Evolutionary conservation across 2,797 vertebrate genomes (phyloP), one percentile per base, ranked within the genome.

Genomic region (Malurus leucopterus): DNA sequence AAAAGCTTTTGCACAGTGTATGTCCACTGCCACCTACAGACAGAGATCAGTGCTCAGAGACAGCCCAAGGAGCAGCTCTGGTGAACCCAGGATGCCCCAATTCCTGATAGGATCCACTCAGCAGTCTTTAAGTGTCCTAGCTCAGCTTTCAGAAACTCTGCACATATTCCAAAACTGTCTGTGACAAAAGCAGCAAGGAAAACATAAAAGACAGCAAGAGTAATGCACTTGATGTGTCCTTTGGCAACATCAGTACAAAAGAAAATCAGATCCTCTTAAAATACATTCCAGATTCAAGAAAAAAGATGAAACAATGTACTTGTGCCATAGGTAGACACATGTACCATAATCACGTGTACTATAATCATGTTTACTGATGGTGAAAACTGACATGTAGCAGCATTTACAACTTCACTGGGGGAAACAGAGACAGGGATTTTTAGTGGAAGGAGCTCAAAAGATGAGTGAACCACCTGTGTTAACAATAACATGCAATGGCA

Each of bases 1-100:
- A 49, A 32, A 24, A 2, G 38, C 22, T 8, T 44, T 10, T 46
- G 40, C 86, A 70, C 0, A 38, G 86, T 8, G 86, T 70, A 75
- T 40, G 67, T 44, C 68, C 92, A 94, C 54, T 95, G 94, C 93
- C 94, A 94, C 57, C 95, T 95, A 91, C 71, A 94, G 94, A 57
- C 92, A 22, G 13, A 82, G 67, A 26, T 1, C n/a, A 22, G 41
- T 0, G 26, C 51, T 12, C 50, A 26, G 63, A 46, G 8, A 16
- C 47, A 21, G 43, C 8, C 3, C 30, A 2, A 30, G 19, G 22
- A 71, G 13, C 13, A 11, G 68, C 24, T 10, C 15, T 38, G 21
- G 22, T 3, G 36, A 54, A 3, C 23, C 32, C 49, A 8, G 47
- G 13, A 30, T 29, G 49, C 22, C 6, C 4, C 4, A 6, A 24